phyloP scores from a whole-genome alignment of 2,888 invertebrate species.

The Patella ulyssiponensis region DNA sequence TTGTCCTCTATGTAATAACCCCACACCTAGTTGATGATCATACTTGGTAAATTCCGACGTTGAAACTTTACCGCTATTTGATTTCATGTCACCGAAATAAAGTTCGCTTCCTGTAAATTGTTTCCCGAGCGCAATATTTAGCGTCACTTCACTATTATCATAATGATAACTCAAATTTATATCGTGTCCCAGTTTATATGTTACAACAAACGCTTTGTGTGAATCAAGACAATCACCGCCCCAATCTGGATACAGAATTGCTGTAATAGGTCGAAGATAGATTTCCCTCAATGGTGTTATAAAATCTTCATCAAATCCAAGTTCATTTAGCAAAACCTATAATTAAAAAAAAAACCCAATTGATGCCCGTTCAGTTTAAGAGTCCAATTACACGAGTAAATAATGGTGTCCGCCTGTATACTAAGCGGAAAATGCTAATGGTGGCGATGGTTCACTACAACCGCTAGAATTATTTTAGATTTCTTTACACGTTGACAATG shows the following conservation, averaged over 20 bases:
- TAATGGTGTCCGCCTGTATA: background rate
- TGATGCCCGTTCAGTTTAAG: background rate
- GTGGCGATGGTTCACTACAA: no score
- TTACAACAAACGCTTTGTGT: conserved; percentile 73
- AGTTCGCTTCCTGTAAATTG: conserved; percentile 70
- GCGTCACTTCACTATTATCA: conserved; percentile 73
- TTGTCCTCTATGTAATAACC: conserved; percentile 72
- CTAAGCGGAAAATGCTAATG: background rate
- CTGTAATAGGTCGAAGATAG: conserved; percentile 68
- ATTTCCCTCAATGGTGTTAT: conserved; percentile 65
- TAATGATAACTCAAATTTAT: conserved; percentile 71
- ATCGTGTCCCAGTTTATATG: conserved; percentile 70
- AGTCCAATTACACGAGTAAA: background rate
- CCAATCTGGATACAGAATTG: conserved; percentile 69
- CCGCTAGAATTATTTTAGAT: no score
- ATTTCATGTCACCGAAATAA: conserved; percentile 70
- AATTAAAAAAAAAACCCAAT: conserved; percentile 23
- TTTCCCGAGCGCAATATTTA: conserved; percentile 72
- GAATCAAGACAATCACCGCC: conserved; percentile 71
- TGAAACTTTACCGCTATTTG: conserved; percentile 11
- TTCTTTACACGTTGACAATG: no score
- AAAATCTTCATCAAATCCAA: conserved; percentile 70
- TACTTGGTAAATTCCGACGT: conserved; percentile 35
- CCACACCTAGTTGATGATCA: conserved; percentile 60
- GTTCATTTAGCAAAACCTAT: conserved; percentile 71